Conservation (phyloP, 2,797 vertebrate genomes). For the Pangasius sanitwongsei region DNA sequence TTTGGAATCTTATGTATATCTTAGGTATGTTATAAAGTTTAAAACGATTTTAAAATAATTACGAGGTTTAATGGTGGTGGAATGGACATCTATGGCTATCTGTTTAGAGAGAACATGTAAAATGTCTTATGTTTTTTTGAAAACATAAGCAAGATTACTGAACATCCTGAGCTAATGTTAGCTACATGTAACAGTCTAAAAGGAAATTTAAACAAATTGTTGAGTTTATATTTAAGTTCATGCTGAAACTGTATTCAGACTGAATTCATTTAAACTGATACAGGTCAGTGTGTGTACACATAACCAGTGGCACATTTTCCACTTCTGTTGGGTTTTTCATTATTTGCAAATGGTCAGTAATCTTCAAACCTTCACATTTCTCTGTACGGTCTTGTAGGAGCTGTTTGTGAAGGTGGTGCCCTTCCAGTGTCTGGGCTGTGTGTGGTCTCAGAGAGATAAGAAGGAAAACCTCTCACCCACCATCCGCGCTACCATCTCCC, state of each 20-base stretch:
- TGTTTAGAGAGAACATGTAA: background rate
- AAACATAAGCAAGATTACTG: background rate
- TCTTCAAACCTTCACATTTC: background rate
- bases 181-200: background rate
- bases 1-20: background rate
- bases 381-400: constrained; percentile 68
- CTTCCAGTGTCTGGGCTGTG: constrained; percentile 87
- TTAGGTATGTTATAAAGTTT: background rate
- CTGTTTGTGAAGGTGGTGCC: constrained; percentile 80
- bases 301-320: background rate
- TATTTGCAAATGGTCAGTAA: background rate
- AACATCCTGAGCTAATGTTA: background rate
- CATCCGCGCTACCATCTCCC: constrained; percentile 86
- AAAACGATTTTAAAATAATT: background rate
- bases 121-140: background rate
- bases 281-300: too few species aligned
- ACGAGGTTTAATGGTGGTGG: background rate
- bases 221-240: background rate
- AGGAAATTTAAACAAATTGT: background rate
- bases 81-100: background rate
- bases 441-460: constrained; percentile 91
- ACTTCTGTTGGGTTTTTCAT: background rate
- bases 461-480: constrained; percentile 80
- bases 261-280: background rate
- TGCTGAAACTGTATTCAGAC: background rate